Evolutionary conservation across 2,888 invertebrate species (phyloP), one percentile per base, ranked within the genome.

Genomic region (Kryphioiulus occultus): DNA sequence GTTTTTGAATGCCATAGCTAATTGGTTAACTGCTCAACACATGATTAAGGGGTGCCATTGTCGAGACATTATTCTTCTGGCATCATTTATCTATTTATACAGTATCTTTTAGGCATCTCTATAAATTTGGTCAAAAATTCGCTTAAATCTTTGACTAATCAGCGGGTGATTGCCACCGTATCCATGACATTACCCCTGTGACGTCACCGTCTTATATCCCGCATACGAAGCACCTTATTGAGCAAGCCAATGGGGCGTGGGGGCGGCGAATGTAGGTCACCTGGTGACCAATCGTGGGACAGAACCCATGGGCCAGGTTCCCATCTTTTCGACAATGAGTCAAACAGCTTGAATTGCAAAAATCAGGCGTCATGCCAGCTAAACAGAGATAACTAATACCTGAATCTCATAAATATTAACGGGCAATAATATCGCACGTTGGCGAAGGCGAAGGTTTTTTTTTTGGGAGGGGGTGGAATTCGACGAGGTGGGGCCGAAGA

Each of bases 351-450:
- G 68, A 68, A 68, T 68, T 68, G 68, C 68, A 68, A 68, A 68
- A 68, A 68, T 68, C 68, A 68, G 68, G 10, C 68, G 68, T 68
- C 68, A 68, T 12, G 68, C 68, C 26, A 26, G 68, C 26, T 26
- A 68, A 68, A 68, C 68, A 22, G 68, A 68, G 68, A 68, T 68
- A 68, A 68, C 68, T 68, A 68, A 68, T 68, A 68, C 68, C 22
- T 10, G 68, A 22, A 68, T 68, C 68, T 68, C 68, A 68, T 68
- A 68, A 68, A 68, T 68, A 68, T 68, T 68, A 68, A 68, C 68
- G 68, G 26, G 12, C 68, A 68, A 68, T 68, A 68, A 68, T 22
- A 68, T 68, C 68, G 30, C 78, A 30, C 78, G 30, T 68, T 32
- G 4, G 78, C 78, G 15, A 78, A 78, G 78, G 12, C 17, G 30